phyloP scores from a whole-genome alignment of 2,888 invertebrate species.

The Stenolophus ochropezus region DNA sequence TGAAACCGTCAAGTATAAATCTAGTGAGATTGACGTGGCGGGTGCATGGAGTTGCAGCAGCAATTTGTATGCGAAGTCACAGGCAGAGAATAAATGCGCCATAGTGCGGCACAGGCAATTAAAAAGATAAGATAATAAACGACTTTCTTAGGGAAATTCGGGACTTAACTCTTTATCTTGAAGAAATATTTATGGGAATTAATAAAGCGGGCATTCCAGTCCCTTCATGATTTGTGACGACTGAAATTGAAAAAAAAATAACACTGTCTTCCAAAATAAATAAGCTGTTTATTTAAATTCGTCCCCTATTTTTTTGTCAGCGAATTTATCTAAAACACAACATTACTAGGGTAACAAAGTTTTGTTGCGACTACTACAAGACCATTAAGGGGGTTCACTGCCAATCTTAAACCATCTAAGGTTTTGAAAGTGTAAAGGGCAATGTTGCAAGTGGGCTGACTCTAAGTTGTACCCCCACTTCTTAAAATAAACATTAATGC shows the following conservation, averaged over 20 bases:
- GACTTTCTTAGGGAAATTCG: constrained; percentile 59
- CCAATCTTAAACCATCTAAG: no score
- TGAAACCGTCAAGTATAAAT: neutral
- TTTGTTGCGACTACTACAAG: no score
- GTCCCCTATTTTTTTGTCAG: no score
- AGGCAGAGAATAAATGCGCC: constrained; percentile 64
- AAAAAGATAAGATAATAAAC: constrained; percentile 66
- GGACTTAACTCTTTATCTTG: constrained; percentile 56
- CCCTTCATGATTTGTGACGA: constrained; percentile 47
- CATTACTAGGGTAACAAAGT: no score
- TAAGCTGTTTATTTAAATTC: no score
- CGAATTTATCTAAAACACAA: no score
- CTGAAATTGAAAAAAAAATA: constrained; percentile 59
- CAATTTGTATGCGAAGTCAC: constrained; percentile 62
- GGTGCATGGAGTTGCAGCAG: constrained; percentile 23
- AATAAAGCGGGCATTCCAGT: constrained; percentile 56
- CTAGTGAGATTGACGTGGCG: neutral
- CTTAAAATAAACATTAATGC: no score
- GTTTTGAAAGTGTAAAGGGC: no score
- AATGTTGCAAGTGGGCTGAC: no score
- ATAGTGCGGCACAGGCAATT: constrained; percentile 65
- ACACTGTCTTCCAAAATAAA: no score
- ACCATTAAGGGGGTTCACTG: no score
- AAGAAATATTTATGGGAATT: constrained; percentile 60
- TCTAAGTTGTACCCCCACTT: no score